These are phyloP conservation scores for Frankliniella intonsa DNA, from an alignment of 2,888 invertebrate genomes.

Conservation along the genomic window DNA sequence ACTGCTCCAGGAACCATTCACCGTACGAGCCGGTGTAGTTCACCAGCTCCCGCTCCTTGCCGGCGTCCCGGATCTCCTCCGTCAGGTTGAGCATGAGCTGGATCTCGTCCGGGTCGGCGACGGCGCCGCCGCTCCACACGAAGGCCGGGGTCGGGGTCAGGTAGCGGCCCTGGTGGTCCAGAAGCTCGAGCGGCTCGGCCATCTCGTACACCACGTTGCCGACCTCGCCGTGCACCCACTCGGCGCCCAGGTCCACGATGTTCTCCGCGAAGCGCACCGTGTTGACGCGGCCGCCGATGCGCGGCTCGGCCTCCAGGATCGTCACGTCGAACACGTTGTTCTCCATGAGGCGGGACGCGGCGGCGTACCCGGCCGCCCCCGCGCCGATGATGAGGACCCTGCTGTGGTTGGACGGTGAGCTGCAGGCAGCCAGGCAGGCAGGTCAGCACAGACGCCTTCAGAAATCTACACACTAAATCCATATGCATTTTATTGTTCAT, in stretches of 20 bases:
- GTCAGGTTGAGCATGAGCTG: not conserved
- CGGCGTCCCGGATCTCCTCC: not conserved
- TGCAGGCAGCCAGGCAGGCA: not conserved
- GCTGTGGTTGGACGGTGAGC: not conserved
- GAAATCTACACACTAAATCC: too few species aligned
- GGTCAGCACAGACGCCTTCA: too few species aligned
- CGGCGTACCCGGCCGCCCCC: constrained; percentile 55
- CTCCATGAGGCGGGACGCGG: constrained; percentile 50
- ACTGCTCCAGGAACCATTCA: not conserved
- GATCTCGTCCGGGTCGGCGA: not conserved
- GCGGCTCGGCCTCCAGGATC: constrained; percentile 58
- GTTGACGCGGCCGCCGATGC: constrained; percentile 60
- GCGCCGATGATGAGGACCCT: constrained; percentile 55
- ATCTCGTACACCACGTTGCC: constrained; percentile 43
- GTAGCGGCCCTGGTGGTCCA: constrained; percentile 29
- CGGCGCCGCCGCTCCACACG: constrained; percentile 16
- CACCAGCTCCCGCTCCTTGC: not conserved
- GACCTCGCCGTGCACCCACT: constrained; percentile 46
- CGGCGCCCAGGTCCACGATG: constrained; percentile 44
- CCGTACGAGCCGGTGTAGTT: constrained; percentile 9
- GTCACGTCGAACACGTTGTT: constrained; percentile 50
- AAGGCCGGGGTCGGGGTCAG: not conserved
- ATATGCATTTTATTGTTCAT: too few species aligned
- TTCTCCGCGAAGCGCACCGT: constrained; percentile 45
- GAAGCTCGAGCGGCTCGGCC: constrained; percentile 37